Conservation (phyloP, 2,113 vertebrate species). For the Aplodontia rufa region DNA sequence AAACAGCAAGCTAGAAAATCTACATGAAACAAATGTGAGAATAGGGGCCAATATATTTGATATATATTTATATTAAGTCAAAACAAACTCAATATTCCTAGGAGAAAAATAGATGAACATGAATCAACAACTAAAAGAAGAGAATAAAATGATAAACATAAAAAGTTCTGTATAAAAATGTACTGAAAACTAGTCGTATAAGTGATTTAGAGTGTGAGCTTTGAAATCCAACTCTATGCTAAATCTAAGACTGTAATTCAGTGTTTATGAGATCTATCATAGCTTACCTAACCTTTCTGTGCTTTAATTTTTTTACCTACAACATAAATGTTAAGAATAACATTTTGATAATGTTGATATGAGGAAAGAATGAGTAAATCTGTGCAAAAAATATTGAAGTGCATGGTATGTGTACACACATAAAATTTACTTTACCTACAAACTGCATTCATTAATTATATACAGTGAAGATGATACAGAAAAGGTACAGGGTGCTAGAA, state of each 20-base stretch:
- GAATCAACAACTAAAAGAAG: neutral
- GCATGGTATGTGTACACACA: neutral
- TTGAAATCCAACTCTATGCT: neutral
- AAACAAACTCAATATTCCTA: neutral
- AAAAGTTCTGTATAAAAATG: neutral
- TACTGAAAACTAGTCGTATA: neutral
- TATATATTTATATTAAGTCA: constrained; percentile 18
- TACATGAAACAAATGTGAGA: neutral
- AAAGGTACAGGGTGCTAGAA: neutral
- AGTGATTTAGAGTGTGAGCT: neutral
- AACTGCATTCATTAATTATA: neutral
- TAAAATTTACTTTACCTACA: neutral
- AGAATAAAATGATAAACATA: neutral
- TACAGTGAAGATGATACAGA: neutral
- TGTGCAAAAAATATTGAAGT: neutral
- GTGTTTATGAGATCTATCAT: neutral
- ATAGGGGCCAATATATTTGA: neutral
- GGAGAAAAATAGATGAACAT: neutral
- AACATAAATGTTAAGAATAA: neutral
- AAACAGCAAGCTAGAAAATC: neutral
- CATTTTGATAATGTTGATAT: neutral
- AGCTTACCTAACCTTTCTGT: neutral
- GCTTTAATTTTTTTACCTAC: neutral
- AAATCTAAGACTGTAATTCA: neutral
- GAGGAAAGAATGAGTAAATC: neutral